Percentiles rank a stretch among this genome's conserved stretches.
Conservation (phyloP, 2,888 invertebrate species). For the Boloria selene region DNA sequence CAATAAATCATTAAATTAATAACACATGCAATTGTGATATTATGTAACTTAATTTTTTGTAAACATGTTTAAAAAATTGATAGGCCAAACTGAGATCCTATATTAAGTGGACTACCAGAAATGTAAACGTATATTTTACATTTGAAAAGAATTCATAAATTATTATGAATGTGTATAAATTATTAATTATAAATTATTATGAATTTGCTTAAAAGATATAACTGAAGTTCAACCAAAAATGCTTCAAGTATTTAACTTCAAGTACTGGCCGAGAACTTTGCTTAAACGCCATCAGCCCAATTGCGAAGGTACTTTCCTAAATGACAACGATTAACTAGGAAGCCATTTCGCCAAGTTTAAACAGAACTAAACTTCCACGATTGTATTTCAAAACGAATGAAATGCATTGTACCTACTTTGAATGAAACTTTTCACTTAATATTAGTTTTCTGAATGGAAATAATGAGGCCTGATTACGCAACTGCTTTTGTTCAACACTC, state of each 20-base stretch:
- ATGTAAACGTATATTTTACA: background rate
- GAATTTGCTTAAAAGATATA: background rate
- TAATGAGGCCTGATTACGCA: slow-evolving; percentile 36
- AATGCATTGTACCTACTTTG: slow-evolving; percentile 59
- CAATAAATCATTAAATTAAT: too few species aligned
- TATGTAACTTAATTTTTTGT: too few species aligned
- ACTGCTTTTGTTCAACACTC: slow-evolving; percentile 22
- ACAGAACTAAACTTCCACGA: slow-evolving; percentile 67
- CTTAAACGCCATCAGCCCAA: slow-evolving; percentile 63
- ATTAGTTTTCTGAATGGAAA: slow-evolving; percentile 46
- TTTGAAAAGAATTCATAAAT: background rate
- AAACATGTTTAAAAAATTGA: too few species aligned
- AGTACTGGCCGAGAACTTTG: slow-evolving; percentile 49
- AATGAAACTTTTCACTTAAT: slow-evolving; percentile 54
- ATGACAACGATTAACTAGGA: slow-evolving; percentile 74
- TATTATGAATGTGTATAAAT: too few species aligned
- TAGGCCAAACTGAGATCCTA: too few species aligned
- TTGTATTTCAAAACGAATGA: slow-evolving; percentile 65
- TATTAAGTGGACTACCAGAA: too few species aligned
- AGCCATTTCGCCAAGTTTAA: slow-evolving; percentile 72
- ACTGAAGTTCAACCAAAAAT: background rate
- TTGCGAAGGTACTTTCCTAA: slow-evolving; percentile 62
- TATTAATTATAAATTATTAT: too few species aligned
- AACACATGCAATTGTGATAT: too few species aligned
- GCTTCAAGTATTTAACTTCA: slow-evolving; percentile 16